A percentile compares a stretch with the other conserved stretches of the same genome.
phyloP scores from a whole-genome alignment of 2,113 vertebrate species.

The Ctenodactylus gundi region DNA sequence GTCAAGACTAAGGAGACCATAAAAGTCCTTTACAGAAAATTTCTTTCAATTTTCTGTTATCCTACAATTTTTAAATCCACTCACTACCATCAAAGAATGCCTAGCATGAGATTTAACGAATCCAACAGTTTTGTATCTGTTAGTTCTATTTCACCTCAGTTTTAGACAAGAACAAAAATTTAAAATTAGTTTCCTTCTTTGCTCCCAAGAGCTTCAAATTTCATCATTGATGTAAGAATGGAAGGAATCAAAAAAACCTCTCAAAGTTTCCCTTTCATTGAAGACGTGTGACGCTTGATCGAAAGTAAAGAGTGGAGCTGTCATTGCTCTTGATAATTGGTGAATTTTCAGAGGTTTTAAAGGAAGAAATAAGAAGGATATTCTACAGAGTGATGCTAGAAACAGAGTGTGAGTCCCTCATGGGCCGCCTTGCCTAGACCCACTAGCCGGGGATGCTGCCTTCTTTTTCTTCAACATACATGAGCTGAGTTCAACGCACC shows the following conservation, averaged over 20 bases:
- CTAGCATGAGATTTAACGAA: neutral
- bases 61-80: neutral
- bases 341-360: neutral
- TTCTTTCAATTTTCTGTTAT: neutral
- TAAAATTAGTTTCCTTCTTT: neutral
- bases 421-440: neutral
- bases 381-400: neutral
- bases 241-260: neutral
- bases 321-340: neutral
- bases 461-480: neutral
- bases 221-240: neutral
- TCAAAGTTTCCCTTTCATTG: neutral
- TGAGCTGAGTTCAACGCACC: neutral
- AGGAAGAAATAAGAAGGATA: neutral
- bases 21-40: neutral
- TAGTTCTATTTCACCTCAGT: neutral
- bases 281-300: neutral
- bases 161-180: neutral
- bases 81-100: neutral
- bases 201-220: neutral
- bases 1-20: neutral
- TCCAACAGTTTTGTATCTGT: neutral
- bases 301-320: neutral
- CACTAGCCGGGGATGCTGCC: neutral
- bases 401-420: neutral